A percentile compares a stretch with the other conserved stretches of the same genome.
Conservation (phyloP, 2,797 vertebrate species). For the Microctenopoma steveboyesi region DNA sequence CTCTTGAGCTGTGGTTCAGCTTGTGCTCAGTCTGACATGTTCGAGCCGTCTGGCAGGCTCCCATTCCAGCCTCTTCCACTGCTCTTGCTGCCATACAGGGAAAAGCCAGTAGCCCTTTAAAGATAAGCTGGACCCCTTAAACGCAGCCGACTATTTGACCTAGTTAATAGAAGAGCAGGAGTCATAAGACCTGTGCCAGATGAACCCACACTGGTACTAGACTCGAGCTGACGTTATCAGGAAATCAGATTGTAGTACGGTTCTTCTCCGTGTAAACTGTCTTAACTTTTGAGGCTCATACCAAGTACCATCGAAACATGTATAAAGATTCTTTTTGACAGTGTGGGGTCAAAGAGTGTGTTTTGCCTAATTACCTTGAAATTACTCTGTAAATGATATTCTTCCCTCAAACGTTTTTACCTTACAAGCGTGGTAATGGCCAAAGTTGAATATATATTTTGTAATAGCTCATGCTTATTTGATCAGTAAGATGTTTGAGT, state of each 20-base stretch:
- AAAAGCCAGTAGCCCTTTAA: slow-evolving; percentile 60
- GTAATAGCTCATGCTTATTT: slow-evolving; percentile 76
- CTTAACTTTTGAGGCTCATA: slow-evolving; percentile 56
- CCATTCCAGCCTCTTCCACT: slow-evolving; percentile 47
- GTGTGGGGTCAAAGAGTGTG: slow-evolving; percentile 55
- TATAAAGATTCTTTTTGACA: slow-evolving; percentile 67
- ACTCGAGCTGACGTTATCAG: slow-evolving; percentile 42
- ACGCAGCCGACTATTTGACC: slow-evolving; percentile 61
- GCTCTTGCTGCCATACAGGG: slow-evolving; percentile 51
- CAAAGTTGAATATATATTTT: slow-evolving; percentile 83
- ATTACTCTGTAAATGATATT: slow-evolving; percentile 75
- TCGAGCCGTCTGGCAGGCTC: slow-evolving; percentile 59
- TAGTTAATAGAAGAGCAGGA: slow-evolving; percentile 62
- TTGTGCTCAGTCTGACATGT: slow-evolving; percentile 62
- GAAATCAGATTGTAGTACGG: slow-evolving; percentile 48
- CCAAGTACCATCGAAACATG: slow-evolving; percentile 65
- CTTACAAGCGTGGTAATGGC: slow-evolving; percentile 69
- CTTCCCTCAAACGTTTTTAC: slow-evolving; percentile 68
- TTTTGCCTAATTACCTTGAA: slow-evolving; percentile 71
- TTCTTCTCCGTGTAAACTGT: slow-evolving; percentile 44
- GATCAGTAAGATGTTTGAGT: slow-evolving; percentile 71
- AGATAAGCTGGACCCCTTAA: slow-evolving; percentile 71
- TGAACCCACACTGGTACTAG: slow-evolving; percentile 55
- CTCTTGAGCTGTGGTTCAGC: slow-evolving; percentile 38
- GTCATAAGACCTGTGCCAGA: slow-evolving; percentile 54